Evolutionary conservation across 1,140 invertebrate species (phyloP).

Genomic region (Ylistrum balloti): DNA sequence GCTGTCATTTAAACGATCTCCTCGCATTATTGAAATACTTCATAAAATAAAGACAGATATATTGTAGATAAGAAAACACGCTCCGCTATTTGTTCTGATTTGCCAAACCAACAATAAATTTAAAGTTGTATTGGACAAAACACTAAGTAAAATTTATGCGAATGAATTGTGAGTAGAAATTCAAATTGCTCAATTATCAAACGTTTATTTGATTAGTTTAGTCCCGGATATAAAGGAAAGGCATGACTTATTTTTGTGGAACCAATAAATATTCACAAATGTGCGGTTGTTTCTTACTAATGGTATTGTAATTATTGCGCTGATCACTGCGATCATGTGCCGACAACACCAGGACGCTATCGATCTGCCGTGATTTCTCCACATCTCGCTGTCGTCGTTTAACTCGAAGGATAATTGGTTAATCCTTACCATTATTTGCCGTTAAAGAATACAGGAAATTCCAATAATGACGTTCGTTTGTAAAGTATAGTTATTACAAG

Average conservation of each 20-base stretch:
- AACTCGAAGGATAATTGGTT: not conserved
- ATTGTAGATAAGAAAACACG: no score
- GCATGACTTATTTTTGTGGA: not conserved
- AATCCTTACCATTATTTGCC: not conserved
- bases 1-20: no score
- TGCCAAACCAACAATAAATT: no score
- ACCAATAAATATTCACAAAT: constrained; percentile 4
- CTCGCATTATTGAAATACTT: no score
- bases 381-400: not conserved
- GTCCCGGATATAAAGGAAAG: not conserved
- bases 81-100: no score
- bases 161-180: not conserved
- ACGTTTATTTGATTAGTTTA: not conserved
- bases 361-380: not conserved
- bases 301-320: not conserved
- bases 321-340: not conserved
- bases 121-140: no score
- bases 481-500: not conserved
- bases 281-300: not conserved
- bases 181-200: constrained; percentile 27
- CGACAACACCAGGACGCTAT: not conserved
- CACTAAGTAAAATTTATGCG: not conserved
- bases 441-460: not conserved
- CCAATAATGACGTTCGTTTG: not conserved
- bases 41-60: no score